A percentile compares a stretch with the other conserved stretches of the same genome.
These are phyloP conservation scores for Tetragnatha versicolor DNA, from an alignment of 1,140 invertebrate genomes.

Conservation along the genomic window DNA sequence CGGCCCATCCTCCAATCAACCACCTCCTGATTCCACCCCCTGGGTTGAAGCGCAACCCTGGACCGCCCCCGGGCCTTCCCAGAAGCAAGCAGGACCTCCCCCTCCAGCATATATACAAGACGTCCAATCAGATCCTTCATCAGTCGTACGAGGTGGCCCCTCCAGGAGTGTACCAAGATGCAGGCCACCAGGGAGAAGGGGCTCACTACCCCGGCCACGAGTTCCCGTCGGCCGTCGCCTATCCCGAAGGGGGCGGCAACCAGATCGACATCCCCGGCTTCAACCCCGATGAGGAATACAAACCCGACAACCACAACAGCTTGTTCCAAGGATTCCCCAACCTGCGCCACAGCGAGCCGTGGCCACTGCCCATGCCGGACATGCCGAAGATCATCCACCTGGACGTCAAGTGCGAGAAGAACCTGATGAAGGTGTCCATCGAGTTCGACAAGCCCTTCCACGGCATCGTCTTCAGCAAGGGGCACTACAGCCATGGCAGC, in stretches of 20 bases:
- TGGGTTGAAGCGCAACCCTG: slow-evolving; percentile 26
- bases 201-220: slow-evolving; percentile 27
- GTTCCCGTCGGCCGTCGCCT: background rate
- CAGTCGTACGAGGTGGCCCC: slow-evolving; percentile 43
- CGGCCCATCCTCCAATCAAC: slow-evolving; percentile 17
- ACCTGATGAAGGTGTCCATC: slow-evolving; percentile 60
- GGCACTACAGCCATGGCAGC: slow-evolving; percentile 81
- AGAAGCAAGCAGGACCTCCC: slow-evolving; percentile 8
- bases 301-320: slow-evolving; percentile 48
- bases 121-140: slow-evolving; percentile 44
- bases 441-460: slow-evolving; percentile 61
- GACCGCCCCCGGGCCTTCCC: background rate
- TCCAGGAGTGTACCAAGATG: background rate
- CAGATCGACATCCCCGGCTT: slow-evolving; percentile 32
- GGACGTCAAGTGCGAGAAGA: slow-evolving; percentile 62
- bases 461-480: slow-evolving; percentile 61
- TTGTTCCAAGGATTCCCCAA: slow-evolving; percentile 53
- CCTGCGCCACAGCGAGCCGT: slow-evolving; percentile 56
- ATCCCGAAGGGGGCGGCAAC: slow-evolving; percentile 6
- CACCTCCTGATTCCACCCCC: slow-evolving; percentile 36
- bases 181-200: slow-evolving; percentile 4
- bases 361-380: slow-evolving; percentile 59
- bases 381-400: slow-evolving; percentile 61
- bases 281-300: slow-evolving; percentile 23
- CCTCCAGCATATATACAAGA: slow-evolving; percentile 17